Conservation (phyloP, 1,140 invertebrate genomes). For the Bombus affinis region DNA sequence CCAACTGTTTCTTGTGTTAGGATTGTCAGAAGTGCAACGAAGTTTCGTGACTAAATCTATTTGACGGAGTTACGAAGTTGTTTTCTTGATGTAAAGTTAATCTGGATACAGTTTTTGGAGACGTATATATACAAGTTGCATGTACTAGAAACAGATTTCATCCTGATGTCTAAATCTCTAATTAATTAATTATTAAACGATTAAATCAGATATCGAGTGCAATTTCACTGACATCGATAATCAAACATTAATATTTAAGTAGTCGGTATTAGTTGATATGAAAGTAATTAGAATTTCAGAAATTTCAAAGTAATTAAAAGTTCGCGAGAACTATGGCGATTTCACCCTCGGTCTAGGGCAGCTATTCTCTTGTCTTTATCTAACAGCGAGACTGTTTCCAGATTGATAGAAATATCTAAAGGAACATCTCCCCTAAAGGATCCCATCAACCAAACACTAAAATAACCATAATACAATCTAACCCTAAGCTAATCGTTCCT, state of each 20-base stretch:
- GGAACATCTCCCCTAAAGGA: not conserved
- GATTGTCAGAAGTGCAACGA: not conserved
- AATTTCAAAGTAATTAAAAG: too few relatives aligned
- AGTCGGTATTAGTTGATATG: too few relatives aligned
- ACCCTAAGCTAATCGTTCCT: not conserved
- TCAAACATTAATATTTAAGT: too few relatives aligned
- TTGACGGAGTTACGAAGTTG: not conserved
- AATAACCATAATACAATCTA: not conserved
- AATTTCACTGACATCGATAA: too few relatives aligned
- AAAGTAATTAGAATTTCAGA: too few relatives aligned
- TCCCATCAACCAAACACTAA: not conserved
- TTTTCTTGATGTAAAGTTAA: too few relatives aligned
- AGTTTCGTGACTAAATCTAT: constrained; percentile 3
- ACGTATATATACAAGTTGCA: not conserved
- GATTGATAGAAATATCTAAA: too few relatives aligned
- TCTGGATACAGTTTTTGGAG: not conserved
- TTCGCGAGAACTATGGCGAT: not conserved
- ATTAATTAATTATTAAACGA: too few relatives aligned
- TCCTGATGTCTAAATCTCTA: too few relatives aligned
- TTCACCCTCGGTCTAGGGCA: not conserved
- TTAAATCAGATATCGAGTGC: too few relatives aligned
- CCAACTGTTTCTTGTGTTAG: not conserved
- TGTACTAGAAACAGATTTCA: too few relatives aligned
- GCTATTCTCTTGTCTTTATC: not conserved
- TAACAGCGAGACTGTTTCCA: not conserved